Evolutionary conservation across 2,113 vertebrate species (phyloP).

Genomic region (Calyptomena viridis): DNA sequence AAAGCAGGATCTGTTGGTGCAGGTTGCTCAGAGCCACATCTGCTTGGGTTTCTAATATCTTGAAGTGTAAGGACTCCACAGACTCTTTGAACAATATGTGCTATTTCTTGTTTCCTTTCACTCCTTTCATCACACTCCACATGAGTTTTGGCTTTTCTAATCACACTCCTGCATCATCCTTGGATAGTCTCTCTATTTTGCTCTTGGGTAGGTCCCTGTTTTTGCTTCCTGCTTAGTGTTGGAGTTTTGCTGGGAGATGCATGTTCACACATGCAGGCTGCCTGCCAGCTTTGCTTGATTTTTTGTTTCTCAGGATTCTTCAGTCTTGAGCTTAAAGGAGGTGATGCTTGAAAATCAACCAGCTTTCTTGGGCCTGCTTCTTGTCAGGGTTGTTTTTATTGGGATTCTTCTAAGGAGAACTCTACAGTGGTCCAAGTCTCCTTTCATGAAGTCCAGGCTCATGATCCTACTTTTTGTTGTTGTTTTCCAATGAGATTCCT

Average conservation of each 20-base stretch:
- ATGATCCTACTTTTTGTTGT: not conserved
- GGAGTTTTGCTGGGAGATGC: not conserved
- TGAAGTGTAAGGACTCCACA: not conserved
- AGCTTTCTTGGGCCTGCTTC: not conserved
- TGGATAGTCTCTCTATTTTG: not conserved
- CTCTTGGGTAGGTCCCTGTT: not conserved
- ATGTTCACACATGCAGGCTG: not conserved
- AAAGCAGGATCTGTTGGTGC: not conserved
- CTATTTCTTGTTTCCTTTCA: not conserved
- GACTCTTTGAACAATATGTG: not conserved
- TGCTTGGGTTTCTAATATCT: not conserved
- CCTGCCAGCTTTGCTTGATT: not conserved
- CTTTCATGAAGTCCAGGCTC: not conserved
- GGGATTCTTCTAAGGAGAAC: not conserved
- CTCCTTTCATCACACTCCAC: not conserved
- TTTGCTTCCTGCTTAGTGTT: not conserved
- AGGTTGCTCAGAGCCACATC: not conserved
- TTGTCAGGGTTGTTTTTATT: not conserved
- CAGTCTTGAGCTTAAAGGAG: not conserved
- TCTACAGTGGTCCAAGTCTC: not conserved
- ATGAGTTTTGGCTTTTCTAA: not conserved
- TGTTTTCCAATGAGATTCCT: not conserved
- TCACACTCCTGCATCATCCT: accelerated
- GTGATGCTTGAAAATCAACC: not conserved
- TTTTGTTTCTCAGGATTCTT: not conserved